A percentile compares a stretch with the other conserved stretches of the same genome.
Conservation (phyloP, 2,888 invertebrate species). For the Perdita meconis region DNA sequence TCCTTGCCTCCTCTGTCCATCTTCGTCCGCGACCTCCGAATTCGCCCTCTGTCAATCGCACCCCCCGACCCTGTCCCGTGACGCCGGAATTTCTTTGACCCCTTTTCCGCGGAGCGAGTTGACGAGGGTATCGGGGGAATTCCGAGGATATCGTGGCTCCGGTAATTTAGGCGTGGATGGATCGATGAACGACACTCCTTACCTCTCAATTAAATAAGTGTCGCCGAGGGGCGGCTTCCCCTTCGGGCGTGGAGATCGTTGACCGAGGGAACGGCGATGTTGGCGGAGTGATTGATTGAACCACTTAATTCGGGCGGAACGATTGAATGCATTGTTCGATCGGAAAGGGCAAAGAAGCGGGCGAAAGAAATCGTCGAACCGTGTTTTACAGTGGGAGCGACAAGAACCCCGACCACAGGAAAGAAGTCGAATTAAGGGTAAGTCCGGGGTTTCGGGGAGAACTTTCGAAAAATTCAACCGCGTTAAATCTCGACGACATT, state of each 20-base stretch:
- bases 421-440: neutral
- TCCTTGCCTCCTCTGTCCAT: neutral
- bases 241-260: slow-evolving; percentile 16
- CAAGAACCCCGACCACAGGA: neutral
- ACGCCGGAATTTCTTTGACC: slow-evolving; percentile 43
- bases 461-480: neutral
- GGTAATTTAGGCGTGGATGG: neutral
- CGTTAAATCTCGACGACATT: slow-evolving; percentile 3
- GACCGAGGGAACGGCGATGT: neutral
- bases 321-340: neutral
- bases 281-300: slow-evolving; percentile 3
- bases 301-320: slow-evolving; percentile 16
- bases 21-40: slow-evolving; percentile 3
- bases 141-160: neutral
- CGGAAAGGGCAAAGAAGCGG: neutral
- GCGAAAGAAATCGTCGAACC: neutral
- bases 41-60: slow-evolving; percentile 5
- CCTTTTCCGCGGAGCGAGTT: neutral
- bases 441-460: neutral
- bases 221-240: slow-evolving; percentile 5
- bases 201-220: slow-evolving; percentile 9
- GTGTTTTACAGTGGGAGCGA: neutral
- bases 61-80: slow-evolving; percentile 9
- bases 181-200: neutral
- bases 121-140: neutral